Base-by-base conservation (phyloP, 2,797 vertebrate genomes). In the Eleutherodactylus coqui region DNA sequence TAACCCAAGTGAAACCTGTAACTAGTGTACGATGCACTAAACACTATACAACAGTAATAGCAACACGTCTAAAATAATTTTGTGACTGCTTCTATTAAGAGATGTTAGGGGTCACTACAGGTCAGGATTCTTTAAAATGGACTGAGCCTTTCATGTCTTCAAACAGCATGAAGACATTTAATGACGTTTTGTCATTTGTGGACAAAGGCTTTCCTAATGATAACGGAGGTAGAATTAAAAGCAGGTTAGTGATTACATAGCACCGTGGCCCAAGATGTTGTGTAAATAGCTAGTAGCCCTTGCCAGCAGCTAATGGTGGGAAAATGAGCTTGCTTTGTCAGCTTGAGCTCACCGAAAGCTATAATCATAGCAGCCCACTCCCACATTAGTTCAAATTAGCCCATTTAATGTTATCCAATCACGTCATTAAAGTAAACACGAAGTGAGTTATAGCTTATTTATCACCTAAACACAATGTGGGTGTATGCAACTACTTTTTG, bases 331-430 rank as follows among this genome's bases (percentile, higher is more conserved):
- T 27, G 43, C 34, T 53, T 76, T 86, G 70, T 82, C 79, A 86
- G 70, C 76, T 82, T 86, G 85, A 76, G 79, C 51, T 86, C 62
- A 34, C 21, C 29, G 41, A 82, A 86, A 86, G 70, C 85, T 86
- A 69, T 82, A 86, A 82, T 86, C 60, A 86, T 43, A 14, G 79
- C 72, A 55, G 49, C 70, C 70, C 45, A 86, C 85, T 67, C 72
- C 79, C 58, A 76, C 60, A 86, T 86, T 86, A 82, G 34, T 69
- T 69, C 19, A 86, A 86, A 86, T 85, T 69, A 86, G 72, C 21
- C 70, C 34, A 77, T 76, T 82, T 67, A 86, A 34, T 41, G 72
- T 76, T 82, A 75, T 77, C 51, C 77, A 82, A 77, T 82, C 41
- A 67, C 32, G 36, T 86, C 70, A 86, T 67, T 86, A 32, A 67